These are phyloP conservation scores for Drosophila tristis DNA, from an alignment of 1,140 invertebrate genomes.

Conservation along the genomic window DNA sequence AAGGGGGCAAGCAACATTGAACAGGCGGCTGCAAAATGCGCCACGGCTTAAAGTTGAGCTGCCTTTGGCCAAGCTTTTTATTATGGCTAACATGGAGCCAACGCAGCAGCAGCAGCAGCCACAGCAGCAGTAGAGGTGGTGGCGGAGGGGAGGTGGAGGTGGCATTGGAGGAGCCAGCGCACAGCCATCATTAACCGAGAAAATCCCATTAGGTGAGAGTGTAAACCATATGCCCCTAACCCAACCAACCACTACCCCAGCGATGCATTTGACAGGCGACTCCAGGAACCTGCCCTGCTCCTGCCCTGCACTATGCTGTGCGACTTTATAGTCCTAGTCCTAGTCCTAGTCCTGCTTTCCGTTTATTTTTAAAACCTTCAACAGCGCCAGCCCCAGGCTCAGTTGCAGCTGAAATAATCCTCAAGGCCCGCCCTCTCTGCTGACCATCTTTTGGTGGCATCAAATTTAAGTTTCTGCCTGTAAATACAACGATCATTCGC, in stretches of 20 bases:
- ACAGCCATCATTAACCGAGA: slow-evolving; percentile 83
- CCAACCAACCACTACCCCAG: too few species aligned
- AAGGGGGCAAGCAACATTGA: slow-evolving; percentile 19
- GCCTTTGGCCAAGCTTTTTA: slow-evolving; percentile 67
- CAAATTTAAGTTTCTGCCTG: background rate
- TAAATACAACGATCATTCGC: background rate
- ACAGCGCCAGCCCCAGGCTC: slow-evolving; percentile 37
- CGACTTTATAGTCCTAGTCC: slow-evolving; percentile 1
- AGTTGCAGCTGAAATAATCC: background rate
- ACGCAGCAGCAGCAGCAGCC: too few species aligned
- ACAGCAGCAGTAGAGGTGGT: too few species aligned
- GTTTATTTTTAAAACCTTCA: slow-evolving; percentile 42
- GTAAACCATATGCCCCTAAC: slow-evolving; percentile 42
- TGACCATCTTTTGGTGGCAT: slow-evolving; percentile 19
- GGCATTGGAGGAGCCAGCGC: slow-evolving; percentile 45
- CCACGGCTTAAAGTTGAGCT: slow-evolving; percentile 63
- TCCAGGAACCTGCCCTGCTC: slow-evolving; percentile 2
- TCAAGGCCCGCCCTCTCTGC: background rate
- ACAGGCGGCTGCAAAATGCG: slow-evolving; percentile 69
- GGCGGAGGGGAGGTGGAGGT: slow-evolving; percentile 21
- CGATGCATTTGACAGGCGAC: slow-evolving; percentile 38
- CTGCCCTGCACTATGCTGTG: background rate
- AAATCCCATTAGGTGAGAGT: slow-evolving; percentile 83
- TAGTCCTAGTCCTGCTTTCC: slow-evolving; percentile 34
- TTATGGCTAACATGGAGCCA: slow-evolving; percentile 72